Base-by-base conservation (phyloP, 2,888 invertebrate species). In the Gisinianus flammeolus region DNA sequence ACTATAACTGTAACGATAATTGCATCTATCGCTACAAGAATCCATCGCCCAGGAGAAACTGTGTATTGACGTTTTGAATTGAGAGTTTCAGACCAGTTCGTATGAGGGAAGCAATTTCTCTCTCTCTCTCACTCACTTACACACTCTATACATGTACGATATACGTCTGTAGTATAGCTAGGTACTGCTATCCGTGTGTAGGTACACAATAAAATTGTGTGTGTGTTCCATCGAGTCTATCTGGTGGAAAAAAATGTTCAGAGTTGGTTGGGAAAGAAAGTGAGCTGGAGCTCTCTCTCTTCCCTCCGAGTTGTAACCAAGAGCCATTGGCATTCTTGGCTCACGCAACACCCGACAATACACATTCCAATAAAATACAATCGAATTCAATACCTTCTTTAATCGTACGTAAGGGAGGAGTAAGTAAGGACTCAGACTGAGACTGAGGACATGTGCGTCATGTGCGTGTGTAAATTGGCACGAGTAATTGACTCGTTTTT, bases 401-500 rank as follows among this genome's bases (percentile, higher is more conserved):
- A 44, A 44, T 44, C 44, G 44, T 44, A 44, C 44, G 44, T 44
- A 44, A 44, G 44, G 44, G 44, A 44, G 16, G 44, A 44, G 12
- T 44, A 12, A 44, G 44, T n/a, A n/a, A n/a, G n/a, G n/a, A 19
- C 58, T 24, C 62, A 26, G 28, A 58, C n/a, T 8, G n/a, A 3
- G 56, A 58, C 24, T 4, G 22, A 62, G 62, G 28, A 26, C 12
- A 24, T 10, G 62, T 26, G 58, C 31, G 33, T n/a, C 31, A 56
- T 58, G 30, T 72, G 62, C 64, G 56, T 73, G 73, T 56, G 33
- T 73, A 73, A 73, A 64, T 73, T 73, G 73, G 73, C 73, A 58
- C 73, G 58, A 73, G 73, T 73, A 73, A 73, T 73, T 73, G 73
- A 73, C 73, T 74, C 67, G 66, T 67, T 74, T 70, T 66, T 66